These are phyloP conservation scores for Anomalospiza imberbis DNA, from an alignment of 2,797 vertebrate genomes.

Conservation along the genomic window DNA sequence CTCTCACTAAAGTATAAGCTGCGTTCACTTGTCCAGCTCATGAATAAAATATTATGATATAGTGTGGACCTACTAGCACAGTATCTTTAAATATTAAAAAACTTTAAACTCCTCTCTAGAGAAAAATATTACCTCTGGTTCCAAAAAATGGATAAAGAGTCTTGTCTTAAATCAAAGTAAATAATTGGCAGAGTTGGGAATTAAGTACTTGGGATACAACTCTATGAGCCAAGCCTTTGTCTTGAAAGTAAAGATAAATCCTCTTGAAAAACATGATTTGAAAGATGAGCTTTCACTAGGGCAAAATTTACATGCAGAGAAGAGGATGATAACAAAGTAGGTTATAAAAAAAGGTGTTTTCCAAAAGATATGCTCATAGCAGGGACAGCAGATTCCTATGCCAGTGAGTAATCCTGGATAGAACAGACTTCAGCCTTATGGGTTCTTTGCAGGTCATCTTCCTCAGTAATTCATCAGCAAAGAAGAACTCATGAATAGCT, in stretches of 20 bases:
- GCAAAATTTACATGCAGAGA: neutral
- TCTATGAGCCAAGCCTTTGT: neutral
- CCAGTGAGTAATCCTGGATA: neutral
- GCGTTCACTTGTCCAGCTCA: neutral
- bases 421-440: neutral
- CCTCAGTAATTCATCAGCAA: neutral
- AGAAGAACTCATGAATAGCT: neutral
- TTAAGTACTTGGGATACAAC: neutral
- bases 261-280: neutral
- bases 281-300: neutral
- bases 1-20: neutral
- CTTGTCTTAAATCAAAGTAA: neutral
- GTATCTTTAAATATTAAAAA: neutral
- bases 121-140: neutral
- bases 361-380: neutral
- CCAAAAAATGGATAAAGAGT: neutral
- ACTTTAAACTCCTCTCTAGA: neutral
- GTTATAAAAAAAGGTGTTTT: neutral
- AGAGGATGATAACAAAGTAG: neutral
- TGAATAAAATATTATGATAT: neutral
- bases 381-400: neutral
- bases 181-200: neutral
- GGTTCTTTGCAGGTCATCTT: neutral
- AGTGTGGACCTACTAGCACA: neutral
- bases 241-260: neutral